phyloP scores from a whole-genome alignment of 1,140 invertebrate genomes.

The Cherax quadricarinatus region DNA sequence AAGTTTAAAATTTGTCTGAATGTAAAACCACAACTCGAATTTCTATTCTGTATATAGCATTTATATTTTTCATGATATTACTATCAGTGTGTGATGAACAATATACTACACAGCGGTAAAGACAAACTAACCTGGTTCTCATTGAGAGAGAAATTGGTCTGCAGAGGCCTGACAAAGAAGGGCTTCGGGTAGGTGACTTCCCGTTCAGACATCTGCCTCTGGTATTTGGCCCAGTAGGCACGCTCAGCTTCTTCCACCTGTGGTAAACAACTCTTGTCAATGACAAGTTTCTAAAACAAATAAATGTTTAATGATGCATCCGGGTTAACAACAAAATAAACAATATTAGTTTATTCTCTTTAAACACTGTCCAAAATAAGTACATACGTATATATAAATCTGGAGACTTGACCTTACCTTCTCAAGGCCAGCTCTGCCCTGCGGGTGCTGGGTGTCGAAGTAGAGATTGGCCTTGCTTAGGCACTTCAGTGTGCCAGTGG shows the following conservation, averaged over 20 bases:
- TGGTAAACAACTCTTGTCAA: neutral
- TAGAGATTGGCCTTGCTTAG: slow-evolving; percentile 73
- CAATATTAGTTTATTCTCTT: too few species aligned
- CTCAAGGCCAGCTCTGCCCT: slow-evolving; percentile 88
- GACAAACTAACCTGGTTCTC: slow-evolving; percentile 82
- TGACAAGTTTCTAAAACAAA: neutral
- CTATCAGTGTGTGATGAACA: too few species aligned
- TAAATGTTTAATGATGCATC: too few species aligned
- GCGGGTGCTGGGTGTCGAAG: slow-evolving; percentile 91
- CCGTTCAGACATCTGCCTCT: slow-evolving; percentile 81
- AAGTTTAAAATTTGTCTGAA: too few species aligned
- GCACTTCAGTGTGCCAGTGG: slow-evolving; percentile 86
- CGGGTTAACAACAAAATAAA: too few species aligned
- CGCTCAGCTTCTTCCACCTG: slow-evolving; percentile 81
- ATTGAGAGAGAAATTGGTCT: slow-evolving; percentile 88
- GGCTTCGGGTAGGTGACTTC: slow-evolving; percentile 91
- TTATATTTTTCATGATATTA: too few species aligned
- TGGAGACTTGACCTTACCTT: slow-evolving; percentile 79
- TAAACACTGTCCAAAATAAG: too few species aligned
- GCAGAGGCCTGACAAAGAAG: slow-evolving; percentile 89
- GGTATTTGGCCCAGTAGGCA: slow-evolving; percentile 76
- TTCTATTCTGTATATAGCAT: too few species aligned
- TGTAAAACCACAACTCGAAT: too few species aligned
- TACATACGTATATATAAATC: too few species aligned
- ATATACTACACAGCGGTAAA: neutral